Percentiles rank a stretch among this genome's conserved stretches.
phyloP scores from a whole-genome alignment of 2,797 vertebrate species.

The Lacerta agilis region DNA sequence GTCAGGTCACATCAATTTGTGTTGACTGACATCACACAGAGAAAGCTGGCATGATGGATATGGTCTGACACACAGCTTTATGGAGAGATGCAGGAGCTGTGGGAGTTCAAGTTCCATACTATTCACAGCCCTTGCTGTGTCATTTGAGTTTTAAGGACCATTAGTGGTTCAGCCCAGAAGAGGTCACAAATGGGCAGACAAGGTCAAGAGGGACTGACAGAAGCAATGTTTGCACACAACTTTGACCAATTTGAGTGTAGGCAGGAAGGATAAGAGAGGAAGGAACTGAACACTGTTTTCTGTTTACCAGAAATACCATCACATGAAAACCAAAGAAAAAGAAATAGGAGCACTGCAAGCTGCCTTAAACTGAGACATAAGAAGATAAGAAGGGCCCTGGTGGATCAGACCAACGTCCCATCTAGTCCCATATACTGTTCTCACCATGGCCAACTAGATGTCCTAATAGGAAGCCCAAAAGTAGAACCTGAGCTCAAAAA shows the following conservation, averaged over 20 bases:
- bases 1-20: constrained; percentile 11
- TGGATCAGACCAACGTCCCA: neutral
- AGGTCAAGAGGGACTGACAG: neutral
- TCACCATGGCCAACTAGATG: neutral
- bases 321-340: too few relatives aligned
- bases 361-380: neutral
- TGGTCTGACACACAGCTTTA: neutral
- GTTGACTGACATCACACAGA: neutral
- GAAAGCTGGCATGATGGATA: neutral
- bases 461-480: too few relatives aligned
- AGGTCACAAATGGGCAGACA: neutral
- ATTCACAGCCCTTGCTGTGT: too few relatives aligned
- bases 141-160: neutral
- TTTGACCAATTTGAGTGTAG: neutral
- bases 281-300: neutral
- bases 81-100: neutral
- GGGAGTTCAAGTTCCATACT: too few relatives aligned
- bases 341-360: neutral
- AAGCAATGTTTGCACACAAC: neutral
- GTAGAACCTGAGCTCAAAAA: too few relatives aligned
- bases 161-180: neutral
- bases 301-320: neutral
- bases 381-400: neutral
- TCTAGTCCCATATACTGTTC: neutral
- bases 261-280: neutral